Percentiles rank a stretch among this genome's conserved stretches.
These are phyloP conservation scores for Danio tinwini DNA, from an alignment of 2,797 vertebrate species.

Conservation along the genomic window DNA sequence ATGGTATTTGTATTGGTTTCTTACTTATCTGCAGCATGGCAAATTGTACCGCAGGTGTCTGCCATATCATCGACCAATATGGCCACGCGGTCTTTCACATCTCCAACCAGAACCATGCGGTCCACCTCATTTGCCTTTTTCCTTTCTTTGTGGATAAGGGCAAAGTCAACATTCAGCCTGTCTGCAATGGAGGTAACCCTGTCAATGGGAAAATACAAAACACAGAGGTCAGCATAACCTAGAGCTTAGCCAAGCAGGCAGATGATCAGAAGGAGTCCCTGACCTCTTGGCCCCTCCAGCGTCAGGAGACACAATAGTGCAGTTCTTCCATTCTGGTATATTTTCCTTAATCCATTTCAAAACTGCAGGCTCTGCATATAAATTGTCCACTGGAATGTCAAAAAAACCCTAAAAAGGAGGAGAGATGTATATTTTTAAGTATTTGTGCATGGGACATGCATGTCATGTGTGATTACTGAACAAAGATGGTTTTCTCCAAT, in stretches of 20 bases:
- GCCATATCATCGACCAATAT: constrained; percentile 99
- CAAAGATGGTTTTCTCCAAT: too few species aligned
- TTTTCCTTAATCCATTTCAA: constrained; percentile 98
- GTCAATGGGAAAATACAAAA: constrained; percentile 55
- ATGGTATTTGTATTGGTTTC: constrained; percentile 36
- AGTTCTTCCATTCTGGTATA: constrained; percentile 95
- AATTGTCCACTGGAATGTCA: constrained; percentile 97
- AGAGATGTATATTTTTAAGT: not conserved
- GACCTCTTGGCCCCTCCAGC: constrained; percentile 98
- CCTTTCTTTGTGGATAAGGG: constrained; percentile 97
- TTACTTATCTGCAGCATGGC: constrained; percentile 97
- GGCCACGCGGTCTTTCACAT: constrained; percentile 94
- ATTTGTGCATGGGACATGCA: not conserved
- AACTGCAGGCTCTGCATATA: constrained; percentile 97
- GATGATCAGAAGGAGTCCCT: constrained; percentile 6
- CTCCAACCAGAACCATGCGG: constrained; percentile 97
- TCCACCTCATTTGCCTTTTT: constrained; percentile 99
- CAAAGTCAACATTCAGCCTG: constrained; percentile 97
- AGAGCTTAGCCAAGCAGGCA: not conserved
- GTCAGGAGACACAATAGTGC: constrained; percentile 96
- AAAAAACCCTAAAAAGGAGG: constrained; percentile 88
- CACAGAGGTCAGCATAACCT: not conserved
- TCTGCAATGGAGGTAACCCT: constrained; percentile 99
- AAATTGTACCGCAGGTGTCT: constrained; percentile 96
- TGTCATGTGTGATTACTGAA: not conserved